These are phyloP conservation scores for Xiphorhynchus elegans DNA, from an alignment of 2,113 vertebrate species.

Conservation along the genomic window DNA sequence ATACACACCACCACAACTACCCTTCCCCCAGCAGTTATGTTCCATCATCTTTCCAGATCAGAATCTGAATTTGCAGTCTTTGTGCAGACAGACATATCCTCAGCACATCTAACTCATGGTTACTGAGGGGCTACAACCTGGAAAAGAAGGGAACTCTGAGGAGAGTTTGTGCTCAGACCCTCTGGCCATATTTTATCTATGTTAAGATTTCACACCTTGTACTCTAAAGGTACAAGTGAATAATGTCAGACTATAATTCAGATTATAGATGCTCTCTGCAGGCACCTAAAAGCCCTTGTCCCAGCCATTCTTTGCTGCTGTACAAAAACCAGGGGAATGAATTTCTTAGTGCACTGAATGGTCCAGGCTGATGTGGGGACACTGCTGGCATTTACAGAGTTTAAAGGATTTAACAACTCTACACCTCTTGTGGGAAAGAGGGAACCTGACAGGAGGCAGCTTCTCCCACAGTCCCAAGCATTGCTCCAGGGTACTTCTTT, in stretches of 20 bases:
- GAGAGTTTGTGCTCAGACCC: background rate
- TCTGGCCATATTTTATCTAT: background rate
- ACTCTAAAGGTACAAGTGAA: background rate
- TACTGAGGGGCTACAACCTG: background rate
- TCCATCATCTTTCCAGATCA: background rate
- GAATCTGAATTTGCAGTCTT: background rate
- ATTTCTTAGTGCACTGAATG: background rate
- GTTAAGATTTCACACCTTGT: background rate
- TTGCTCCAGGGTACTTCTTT: background rate
- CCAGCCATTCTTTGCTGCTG: background rate
- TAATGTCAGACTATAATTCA: background rate
- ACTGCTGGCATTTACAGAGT: background rate
- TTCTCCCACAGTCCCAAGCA: rapidly evolving
- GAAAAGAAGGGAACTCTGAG: background rate
- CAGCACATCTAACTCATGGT: background rate
- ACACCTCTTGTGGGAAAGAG: background rate
- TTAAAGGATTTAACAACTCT: background rate
- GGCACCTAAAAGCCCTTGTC: background rate
- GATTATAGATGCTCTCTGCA: background rate
- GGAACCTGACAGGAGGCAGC: background rate
- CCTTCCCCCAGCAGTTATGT: background rate
- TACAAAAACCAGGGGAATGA: background rate
- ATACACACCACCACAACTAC: background rate
- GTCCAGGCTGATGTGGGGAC: background rate
- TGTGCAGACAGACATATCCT: background rate